phyloP scores from a whole-genome alignment of 2,113 vertebrate genomes.

The Hippocampus comes region DNA sequence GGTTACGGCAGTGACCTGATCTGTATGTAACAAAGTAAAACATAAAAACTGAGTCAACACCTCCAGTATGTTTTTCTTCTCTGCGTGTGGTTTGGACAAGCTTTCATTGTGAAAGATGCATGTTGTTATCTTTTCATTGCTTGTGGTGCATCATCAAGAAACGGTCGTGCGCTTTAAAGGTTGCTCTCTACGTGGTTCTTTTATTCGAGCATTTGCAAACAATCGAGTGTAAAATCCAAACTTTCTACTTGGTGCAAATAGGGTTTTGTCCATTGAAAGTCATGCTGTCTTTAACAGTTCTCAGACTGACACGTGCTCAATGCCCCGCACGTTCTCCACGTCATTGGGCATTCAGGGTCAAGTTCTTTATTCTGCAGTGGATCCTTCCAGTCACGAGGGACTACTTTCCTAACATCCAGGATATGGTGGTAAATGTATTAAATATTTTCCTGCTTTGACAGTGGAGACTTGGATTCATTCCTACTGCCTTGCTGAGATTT shows the following conservation, averaged over 20 bases:
- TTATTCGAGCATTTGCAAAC: neutral
- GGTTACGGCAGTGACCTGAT: too few species aligned
- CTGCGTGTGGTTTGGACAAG: too few species aligned
- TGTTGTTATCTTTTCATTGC: too few species aligned
- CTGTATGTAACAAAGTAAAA: too few species aligned
- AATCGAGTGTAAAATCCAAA: neutral
- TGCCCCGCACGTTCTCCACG: neutral
- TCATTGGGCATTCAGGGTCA: neutral
- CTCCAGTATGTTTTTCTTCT: too few species aligned
- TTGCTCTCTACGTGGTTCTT: neutral
- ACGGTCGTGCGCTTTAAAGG: neutral
- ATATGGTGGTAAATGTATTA: constrained; percentile 9
- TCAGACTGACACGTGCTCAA: neutral
- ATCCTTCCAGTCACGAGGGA: constrained; percentile 9
- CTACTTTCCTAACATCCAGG: constrained; percentile 9
- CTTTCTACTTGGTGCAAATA: neutral
- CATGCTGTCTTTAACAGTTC: neutral
- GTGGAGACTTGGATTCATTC: constrained; percentile 10
- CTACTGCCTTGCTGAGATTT: constrained; percentile 9
- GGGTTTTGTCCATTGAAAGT: neutral
- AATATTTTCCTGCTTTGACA: constrained; percentile 10
- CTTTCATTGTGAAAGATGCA: too few species aligned
- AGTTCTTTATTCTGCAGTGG: neutral
- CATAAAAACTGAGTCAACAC: too few species aligned
- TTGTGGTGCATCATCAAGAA: neutral